Evolutionary conservation across 64 coral and sea anemone genomes (phyloP).

Genomic region (Dendronephthya gigantea): DNA sequence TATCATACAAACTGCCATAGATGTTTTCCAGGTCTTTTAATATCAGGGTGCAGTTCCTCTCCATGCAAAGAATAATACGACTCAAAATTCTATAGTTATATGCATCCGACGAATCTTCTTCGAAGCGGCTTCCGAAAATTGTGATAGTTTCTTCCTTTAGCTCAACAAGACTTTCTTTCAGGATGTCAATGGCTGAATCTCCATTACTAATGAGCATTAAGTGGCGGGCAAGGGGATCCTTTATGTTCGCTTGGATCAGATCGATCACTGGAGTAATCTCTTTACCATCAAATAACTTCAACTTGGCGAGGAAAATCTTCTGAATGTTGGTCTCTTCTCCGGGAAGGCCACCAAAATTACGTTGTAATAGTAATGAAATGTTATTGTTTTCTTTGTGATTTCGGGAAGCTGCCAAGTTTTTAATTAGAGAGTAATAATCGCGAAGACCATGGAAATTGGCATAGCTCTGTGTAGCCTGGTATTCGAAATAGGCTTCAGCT

Average conservation of each 20-base stretch:
- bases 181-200: conserved; percentile 81
- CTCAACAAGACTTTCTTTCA: conserved; percentile 47
- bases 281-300: background rate
- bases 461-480: no score
- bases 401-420: conserved; percentile 18
- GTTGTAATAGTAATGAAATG: conserved; percentile 47
- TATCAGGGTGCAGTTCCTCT: no score
- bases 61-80: no score
- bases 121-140: conserved; percentile 85
- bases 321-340: conserved; percentile 35
- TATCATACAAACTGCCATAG: no score
- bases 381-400: background rate
- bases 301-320: conserved; percentile 21
- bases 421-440: conserved; percentile 84
- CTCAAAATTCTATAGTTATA: conserved; percentile 82
- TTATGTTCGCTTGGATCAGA: conserved; percentile 63
- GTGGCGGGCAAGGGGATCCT: conserved; percentile 71
- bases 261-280: conserved; percentile 43
- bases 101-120: conserved; percentile 85
- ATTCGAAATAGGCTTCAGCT: no score
- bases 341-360: conserved; percentile 73
- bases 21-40: no score
- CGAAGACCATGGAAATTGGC: no score
- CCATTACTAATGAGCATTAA: conserved; percentile 86
- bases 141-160: conserved; percentile 74